Base-by-base conservation (phyloP, 2,113 vertebrate genomes). In the Misgurnus mizolepis region DNA sequence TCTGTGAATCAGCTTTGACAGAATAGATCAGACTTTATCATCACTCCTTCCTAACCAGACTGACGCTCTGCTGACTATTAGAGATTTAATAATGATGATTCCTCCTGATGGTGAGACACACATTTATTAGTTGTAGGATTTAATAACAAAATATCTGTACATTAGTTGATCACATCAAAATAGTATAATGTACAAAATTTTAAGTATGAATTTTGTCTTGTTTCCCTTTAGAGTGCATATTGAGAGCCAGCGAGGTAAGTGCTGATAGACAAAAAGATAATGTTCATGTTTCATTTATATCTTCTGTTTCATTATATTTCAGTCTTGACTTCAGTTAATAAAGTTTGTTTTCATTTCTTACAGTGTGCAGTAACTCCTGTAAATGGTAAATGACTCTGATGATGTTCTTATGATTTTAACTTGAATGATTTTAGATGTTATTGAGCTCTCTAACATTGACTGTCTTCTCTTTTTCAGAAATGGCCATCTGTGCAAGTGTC, bases 91-190 rank as follows among this genome's bases (percentile, higher is more conserved):
- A 14, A 61, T 71, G 70, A 41, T 27, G 34, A 70, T 74, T 76
- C 49, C 41, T 15, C 76, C 80, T 17, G 69, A 65, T 27, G 76
- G 83, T 85, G 60, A 80, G 64, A 43, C 34, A 34, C 27, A 34
- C 27, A 34, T 34, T 34, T 34, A 34, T 34, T 34, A 34, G 27
- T 34, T 34, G 27, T 34, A 55, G 3, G 9, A 6, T 41, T 22
- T 5, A 39, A n/a, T 7, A 61, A 67, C 49, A 53, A 15, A 39
- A 66, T 40, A 6, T 41, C 61, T 6, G 5, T 61, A 8, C 1
- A 34, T 6, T 47, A 8, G 45, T 47, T 5, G 45, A n/a, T 8
- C 22, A 41, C 17, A 58, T 17, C 50, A 72, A 1, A 72, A 12
- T 43, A 12, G 7, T 12, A 7, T 0, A 41, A 12, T 12, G 34